Evolutionary conservation across 2,797 vertebrate species (phyloP), one percentile per base, ranked within the genome.

Genomic region (Octomys mimax): DNA sequence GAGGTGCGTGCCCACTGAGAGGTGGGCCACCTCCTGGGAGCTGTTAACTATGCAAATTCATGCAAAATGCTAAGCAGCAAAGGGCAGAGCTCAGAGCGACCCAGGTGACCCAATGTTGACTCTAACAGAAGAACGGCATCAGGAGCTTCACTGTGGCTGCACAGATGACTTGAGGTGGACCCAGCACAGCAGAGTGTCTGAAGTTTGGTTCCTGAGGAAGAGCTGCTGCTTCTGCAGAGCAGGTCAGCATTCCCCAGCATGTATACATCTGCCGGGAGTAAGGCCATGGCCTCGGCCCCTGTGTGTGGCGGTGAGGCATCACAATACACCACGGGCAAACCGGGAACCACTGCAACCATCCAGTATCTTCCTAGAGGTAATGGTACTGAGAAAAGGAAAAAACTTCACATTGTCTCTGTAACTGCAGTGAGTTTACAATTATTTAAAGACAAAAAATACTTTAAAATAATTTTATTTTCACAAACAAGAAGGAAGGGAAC

Each of bases 181-280:
- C 75, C 31, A 75, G 4, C 54, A 64, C 54, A 85, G 78, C 98
- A 98, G 87, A 98, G 98, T 64, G 82, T 80, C 83, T 92, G 96
- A 84, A 98, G 96, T 95, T 97, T 96, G 95, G 82, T 96, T 96
- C 86, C 90, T 97, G 62, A 98, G 83, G 49, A 98, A 92, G 52
- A 98, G 77, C 13, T 95, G 97, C 92, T 97, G 97, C 96, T 97
- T 98, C 94, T 98, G 98, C 62, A 97, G 93, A 77, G 81, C 79
- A 62, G 70, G 57, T 91, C 59, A 97, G 0, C 81, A 93, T 77
- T 98, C 98, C 91, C 98, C 98, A 97, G 14, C 98, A 98, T 89
- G 98, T 97, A 14, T 98, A 98, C 0, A 98, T 96, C 98, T 98
- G 31, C 85, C 1, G n/a, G 68, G 0, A 36, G 68, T 77, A 80